These are phyloP conservation scores for Lydus trimaculatus DNA, from an alignment of 2,888 invertebrate species.

Conservation along the genomic window DNA sequence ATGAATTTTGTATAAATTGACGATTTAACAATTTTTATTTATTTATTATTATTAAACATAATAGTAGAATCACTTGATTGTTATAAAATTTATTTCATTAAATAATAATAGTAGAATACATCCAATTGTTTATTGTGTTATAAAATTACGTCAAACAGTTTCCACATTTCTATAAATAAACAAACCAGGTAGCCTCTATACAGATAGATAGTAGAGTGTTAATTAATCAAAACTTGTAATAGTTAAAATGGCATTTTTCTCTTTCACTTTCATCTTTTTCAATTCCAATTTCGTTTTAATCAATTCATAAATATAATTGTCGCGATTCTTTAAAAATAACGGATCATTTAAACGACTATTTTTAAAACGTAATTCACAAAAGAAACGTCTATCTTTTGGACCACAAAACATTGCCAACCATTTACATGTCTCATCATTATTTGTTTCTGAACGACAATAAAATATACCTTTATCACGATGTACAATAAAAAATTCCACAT, in stretches of 20 bases:
- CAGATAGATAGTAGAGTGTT: not conserved
- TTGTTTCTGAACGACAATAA: constrained; percentile 39
- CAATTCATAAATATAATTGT: constrained; percentile 28
- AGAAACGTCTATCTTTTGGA: constrained; percentile 44
- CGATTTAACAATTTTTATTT: not conserved
- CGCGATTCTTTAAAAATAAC: constrained; percentile 37
- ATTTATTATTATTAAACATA: too few species aligned
- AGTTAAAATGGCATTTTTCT: constrained; percentile 47
- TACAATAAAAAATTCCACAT: constrained; percentile 42
- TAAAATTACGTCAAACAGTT: not conserved
- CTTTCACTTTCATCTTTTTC: constrained; percentile 47
- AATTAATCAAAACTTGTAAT: constrained; percentile 36
- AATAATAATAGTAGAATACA: too few species aligned
- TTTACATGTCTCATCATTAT: constrained; percentile 31
- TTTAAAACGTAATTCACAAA: constrained; percentile 47
- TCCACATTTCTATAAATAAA: not conserved
- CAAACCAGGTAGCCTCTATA: not conserved
- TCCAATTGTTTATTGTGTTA: not conserved
- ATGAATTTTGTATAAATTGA: not conserved
- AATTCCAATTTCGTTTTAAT: constrained; percentile 31
- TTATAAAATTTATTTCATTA: too few species aligned
- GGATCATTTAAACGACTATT: constrained; percentile 40
- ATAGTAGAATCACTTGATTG: not conserved
- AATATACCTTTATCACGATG: constrained; percentile 47
- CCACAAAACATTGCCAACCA: constrained; percentile 48